phyloP scores from a whole-genome alignment of 2,797 vertebrate species.

The Sebastes steindachneri region DNA sequence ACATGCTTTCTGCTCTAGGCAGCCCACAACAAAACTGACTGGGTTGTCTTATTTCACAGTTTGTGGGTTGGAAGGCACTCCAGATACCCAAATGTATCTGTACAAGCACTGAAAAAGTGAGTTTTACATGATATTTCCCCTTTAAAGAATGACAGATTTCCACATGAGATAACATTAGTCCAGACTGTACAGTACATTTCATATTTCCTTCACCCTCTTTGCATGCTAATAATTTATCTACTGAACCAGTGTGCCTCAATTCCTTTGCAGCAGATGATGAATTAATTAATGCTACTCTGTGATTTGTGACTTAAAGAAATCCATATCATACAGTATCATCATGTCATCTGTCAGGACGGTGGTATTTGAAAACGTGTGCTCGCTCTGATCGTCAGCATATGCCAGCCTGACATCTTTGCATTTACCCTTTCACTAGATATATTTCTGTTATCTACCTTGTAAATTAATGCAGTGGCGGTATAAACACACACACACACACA shows the following conservation, averaged over 20 bases:
- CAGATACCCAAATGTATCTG: background rate
- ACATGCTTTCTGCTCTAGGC: no score
- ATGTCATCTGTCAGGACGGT: conserved; percentile 28
- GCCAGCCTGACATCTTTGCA: conserved; percentile 20
- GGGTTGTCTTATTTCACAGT: background rate
- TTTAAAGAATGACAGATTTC: background rate
- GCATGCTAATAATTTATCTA: background rate
- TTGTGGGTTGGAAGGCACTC: background rate
- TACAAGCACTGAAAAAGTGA: background rate
- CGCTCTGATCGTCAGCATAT: conserved; percentile 9
- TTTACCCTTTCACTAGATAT: conserved; percentile 25
- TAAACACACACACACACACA: background rate
- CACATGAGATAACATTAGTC: background rate
- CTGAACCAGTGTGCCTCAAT: background rate
- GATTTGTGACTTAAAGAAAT: conserved; percentile 4
- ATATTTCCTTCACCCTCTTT: background rate
- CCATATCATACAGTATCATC: conserved; percentile 9
- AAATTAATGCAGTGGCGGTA: conserved; percentile 6
- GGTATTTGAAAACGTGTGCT: conserved; percentile 36
- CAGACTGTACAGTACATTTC: background rate
- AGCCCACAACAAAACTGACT: no score
- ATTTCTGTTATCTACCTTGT: conserved; percentile 24
- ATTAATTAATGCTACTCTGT: conserved; percentile 5
- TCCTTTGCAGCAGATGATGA: background rate
- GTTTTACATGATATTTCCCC: background rate